Evolutionary conservation across 2,888 invertebrate species (phyloP), one percentile per base, ranked within the genome.

Genomic region (Chaetoderma sp.): DNA sequence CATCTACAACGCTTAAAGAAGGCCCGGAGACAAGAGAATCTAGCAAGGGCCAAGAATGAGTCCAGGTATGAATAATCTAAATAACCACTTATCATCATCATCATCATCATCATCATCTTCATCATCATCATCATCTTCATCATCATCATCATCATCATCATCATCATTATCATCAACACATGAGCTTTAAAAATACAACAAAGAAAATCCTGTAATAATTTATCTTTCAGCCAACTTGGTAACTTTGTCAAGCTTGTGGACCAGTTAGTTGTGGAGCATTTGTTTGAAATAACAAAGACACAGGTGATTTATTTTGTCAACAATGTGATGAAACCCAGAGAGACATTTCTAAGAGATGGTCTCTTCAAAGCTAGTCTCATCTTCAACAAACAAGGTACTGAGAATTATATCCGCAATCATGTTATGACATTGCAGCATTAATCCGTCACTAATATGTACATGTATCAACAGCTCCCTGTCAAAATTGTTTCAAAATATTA

Each of bases 211-310:
- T 39, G n/a, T n/a, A n/a, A n/a, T n/a, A n/a, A n/a, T n/a, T n/a
- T 50, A 54, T 13, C 50, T 70, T 70, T 21, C 69, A 82, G 83
- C 23, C 78, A 78, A 4, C 77, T 85, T 42, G 83, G 83, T 28
- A 83, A 82, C 74, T 84, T 85, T 76, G 81, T 83, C 50, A 79
- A 80, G 65, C 75, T 85, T 59, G 75, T 84, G 16, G 83, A 85
- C 65, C 83, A 84, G 73, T 71, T 85, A 76, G 77, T 84, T 39
- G 77, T 84, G 16, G 81, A 83, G 42, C 81, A 84, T 70, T 78
- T 85, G 75, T 80, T 84, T 52, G 64, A 80, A 25, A 73, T 84
- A 21, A 76, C 79, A 57, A 78, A 81, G 64, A 74, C 71, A 4
- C 83, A 81, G 55, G 79, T 81, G 42, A 73, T 75, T 10, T 60